Base-by-base conservation (phyloP, 2,888 invertebrate species). In the Cephus nigrinus region DNA sequence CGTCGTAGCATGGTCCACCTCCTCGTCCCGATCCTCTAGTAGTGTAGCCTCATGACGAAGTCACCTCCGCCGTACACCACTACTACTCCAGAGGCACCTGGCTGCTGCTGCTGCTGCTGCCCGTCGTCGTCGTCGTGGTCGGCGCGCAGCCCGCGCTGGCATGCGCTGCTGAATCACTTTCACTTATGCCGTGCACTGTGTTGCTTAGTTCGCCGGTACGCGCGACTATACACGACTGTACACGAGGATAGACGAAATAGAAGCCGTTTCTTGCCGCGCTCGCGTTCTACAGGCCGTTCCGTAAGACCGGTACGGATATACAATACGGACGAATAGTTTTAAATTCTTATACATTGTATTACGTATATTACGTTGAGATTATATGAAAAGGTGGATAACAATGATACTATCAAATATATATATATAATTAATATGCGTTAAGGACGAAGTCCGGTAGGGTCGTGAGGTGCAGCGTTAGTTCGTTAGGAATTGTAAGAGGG, bases 131-230 rank as follows among this genome's bases (percentile, higher is more conserved):
- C 40, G 40, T 55, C 40, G 40, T 55, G 40, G 40, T 55, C 40
- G 40, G 40, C 40, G 40, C 40, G 40, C 40, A 23, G 40, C 23
- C 40, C 84, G 81, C 86, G 85, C 85, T 88, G 88, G 88, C 88
- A 87, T 88, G 87, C 89, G 89, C 87, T 87, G 87, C 87, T 86
- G 87, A 89, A 88, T 90, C 90, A 90, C 90, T 90, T 90, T 90
- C 90, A 90, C 90, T 91, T 90, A 88, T 88, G 86, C 89, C 88
- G 88, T 86, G 88, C 86, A 85, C 84, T 87, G 87, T 87, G 88
- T 88, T 85, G 87, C 86, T 55, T 88, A 81, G 81, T 78, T 69
- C 75, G 79, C 69, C 31, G 71, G 55, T 75, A 35, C 35, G 30
- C 31, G 34, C 12, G 32, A 35, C 74, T 30, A 34, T 74, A 33